Evolutionary conservation across 2,888 invertebrate genomes (phyloP).

Genomic region (Stegana nigrithorax): DNA sequence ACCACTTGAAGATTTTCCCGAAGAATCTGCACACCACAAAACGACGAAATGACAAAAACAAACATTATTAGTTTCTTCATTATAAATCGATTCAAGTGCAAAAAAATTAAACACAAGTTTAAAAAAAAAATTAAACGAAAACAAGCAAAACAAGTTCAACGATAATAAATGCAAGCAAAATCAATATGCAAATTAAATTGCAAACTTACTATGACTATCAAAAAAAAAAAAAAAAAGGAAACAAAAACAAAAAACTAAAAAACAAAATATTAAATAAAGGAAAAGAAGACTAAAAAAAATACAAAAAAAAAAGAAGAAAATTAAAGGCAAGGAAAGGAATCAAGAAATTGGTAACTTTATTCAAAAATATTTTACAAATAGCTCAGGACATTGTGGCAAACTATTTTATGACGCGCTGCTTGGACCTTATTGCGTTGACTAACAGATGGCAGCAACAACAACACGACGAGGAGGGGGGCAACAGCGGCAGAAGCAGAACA

Average conservation of each 20-base stretch:
- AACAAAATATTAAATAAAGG: no score
- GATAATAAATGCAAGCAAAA: slow-evolving; percentile 27
- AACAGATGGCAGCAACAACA: no score
- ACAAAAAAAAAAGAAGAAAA: not conserved
- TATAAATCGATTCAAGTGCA: slow-evolving; percentile 28
- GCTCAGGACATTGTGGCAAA: no score
- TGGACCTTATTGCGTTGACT: no score
- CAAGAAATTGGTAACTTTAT: not conserved
- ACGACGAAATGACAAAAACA: slow-evolving; percentile 25
- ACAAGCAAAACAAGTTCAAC: slow-evolving; percentile 24
- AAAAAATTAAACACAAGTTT: slow-evolving; percentile 34
- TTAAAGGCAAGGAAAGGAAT: no score
- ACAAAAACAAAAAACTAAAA: not conserved
- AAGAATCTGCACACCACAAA: slow-evolving; percentile 58
- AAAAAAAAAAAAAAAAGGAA: not conserved
- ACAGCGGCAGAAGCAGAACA: no score
- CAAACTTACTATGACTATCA: not conserved
- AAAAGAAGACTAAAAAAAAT: no score
- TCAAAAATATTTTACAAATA: not conserved
- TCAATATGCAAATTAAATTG: not conserved
- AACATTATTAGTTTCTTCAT: slow-evolving; percentile 22
- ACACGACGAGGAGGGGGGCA: no score
- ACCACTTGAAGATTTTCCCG: slow-evolving; percentile 68
- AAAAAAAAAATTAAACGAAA: slow-evolving; percentile 30
- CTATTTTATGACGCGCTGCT: no score